phyloP scores from a whole-genome alignment of 2,888 invertebrate genomes.

The Lasioglossum zephyrum region DNA sequence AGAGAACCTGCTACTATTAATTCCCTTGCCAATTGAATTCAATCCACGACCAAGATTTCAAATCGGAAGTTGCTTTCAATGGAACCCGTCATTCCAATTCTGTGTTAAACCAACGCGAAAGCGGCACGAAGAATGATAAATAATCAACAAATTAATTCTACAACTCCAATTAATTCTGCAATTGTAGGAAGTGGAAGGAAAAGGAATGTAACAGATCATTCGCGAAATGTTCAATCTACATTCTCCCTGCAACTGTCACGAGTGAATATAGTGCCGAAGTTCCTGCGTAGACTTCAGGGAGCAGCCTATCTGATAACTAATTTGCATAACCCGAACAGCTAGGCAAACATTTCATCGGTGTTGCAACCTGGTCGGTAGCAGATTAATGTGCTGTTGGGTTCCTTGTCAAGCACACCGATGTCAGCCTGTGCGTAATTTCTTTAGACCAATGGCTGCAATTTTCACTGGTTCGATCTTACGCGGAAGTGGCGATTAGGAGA shows the following conservation, averaged over 20 bases:
- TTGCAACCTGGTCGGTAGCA: conserved; percentile 27
- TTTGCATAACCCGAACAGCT: conserved; percentile 56
- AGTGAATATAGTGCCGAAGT: conserved; percentile 22
- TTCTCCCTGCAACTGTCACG: conserved; percentile 9
- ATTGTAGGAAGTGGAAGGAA: neutral
- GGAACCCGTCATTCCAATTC: neutral
- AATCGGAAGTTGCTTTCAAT: neutral
- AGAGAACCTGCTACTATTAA: neutral
- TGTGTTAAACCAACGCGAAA: neutral
- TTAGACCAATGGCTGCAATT: conserved; percentile 18
- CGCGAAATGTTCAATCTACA: conserved; percentile 40
- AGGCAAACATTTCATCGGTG: conserved; percentile 47
- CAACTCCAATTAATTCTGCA: too few species aligned
- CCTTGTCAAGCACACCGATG: conserved; percentile 34
- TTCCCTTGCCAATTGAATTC: neutral
- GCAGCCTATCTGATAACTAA: conserved; percentile 44
- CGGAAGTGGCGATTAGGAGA: conserved; percentile 27
- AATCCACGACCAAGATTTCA: neutral
- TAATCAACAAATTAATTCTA: neutral
- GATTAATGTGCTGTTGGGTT: conserved; percentile 49
- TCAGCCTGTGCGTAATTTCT: conserved; percentile 21
- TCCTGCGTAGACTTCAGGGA: conserved; percentile 4
- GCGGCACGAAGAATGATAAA: neutral
- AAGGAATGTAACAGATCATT: conserved; percentile 2
- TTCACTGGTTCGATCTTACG: conserved; percentile 18